These are phyloP conservation scores for Notodonta ziczac DNA, from an alignment of 2,888 invertebrate species.

Conservation along the genomic window DNA sequence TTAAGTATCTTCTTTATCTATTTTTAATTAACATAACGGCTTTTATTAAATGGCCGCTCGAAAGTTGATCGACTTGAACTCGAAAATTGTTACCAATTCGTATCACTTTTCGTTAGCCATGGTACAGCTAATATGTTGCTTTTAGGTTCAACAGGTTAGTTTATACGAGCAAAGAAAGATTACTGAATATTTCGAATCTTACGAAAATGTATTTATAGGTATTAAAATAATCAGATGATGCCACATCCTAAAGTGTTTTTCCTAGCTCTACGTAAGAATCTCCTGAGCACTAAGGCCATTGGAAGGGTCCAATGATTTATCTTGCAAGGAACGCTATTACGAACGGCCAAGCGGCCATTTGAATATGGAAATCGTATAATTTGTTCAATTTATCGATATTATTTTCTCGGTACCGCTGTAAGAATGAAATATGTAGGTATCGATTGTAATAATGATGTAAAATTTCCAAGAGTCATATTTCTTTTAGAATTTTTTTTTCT, in stretches of 20 bases:
- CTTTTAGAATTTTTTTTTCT: not conserved
- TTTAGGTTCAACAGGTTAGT: too few species aligned
- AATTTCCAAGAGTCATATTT: not conserved
- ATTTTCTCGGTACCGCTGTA: slow-evolving; percentile 1
- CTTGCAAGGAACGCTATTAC: slow-evolving; percentile 11
- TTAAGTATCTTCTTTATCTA: too few species aligned
- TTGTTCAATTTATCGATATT: slow-evolving; percentile 22
- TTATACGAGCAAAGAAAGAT: too few species aligned
- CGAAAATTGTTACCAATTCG: too few species aligned
- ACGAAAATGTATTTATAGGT: too few species aligned
- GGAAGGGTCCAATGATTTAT: slow-evolving; percentile 21
- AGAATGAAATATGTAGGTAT: slow-evolving; percentile 4
- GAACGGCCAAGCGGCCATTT: slow-evolving; percentile 11
- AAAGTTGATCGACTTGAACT: too few species aligned
- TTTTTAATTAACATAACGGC: too few species aligned
- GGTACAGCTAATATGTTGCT: too few species aligned
- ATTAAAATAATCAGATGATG: too few species aligned
- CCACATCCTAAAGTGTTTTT: not conserved
- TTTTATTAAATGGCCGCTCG: too few species aligned
- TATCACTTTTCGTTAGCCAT: too few species aligned
- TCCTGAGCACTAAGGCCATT: not conserved
- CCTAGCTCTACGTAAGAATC: not conserved
- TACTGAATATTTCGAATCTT: too few species aligned
- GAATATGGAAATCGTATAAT: slow-evolving; percentile 28
- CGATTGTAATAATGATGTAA: slow-evolving; percentile 1